Percentiles rank a stretch among this genome's conserved stretches.
Evolutionary conservation across 1,140 invertebrate genomes (phyloP).

Genomic region (Cherax quadricarinatus): DNA sequence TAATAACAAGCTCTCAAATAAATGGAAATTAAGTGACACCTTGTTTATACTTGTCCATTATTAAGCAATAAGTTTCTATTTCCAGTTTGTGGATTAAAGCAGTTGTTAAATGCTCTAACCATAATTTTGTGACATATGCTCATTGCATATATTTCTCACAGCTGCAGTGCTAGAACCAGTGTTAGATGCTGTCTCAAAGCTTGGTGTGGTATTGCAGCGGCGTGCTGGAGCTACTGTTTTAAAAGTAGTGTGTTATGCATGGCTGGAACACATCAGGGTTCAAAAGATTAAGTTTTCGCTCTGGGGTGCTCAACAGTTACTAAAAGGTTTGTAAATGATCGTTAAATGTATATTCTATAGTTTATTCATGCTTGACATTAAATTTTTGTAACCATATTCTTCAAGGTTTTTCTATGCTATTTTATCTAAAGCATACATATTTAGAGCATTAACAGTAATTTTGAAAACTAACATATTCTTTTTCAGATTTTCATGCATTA

Average conservation of each 20-base stretch:
- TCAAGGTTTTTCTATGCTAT: no score
- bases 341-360: not conserved
- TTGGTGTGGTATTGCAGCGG: conserved; percentile 79
- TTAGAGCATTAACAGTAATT: no score
- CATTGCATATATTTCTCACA: conserved; percentile 74
- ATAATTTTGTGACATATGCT: not conserved
- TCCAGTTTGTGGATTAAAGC: no score
- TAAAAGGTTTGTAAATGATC: conserved; percentile 54
- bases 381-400: no score
- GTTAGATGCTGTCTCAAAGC: conserved; percentile 82
- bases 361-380: not conserved
- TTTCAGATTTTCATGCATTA: conserved; percentile 86
- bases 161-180: conserved; percentile 86
- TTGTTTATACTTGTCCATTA: no score
- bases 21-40: no score
- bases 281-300: conserved; percentile 85
- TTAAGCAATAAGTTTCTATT: no score
- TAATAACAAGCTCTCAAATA: no score
- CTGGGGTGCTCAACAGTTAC: conserved; percentile 70
- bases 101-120: no score
- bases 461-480: conserved; percentile 12
- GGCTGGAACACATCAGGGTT: conserved; percentile 89
- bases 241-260: conserved; percentile 88
- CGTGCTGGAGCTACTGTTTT: conserved; percentile 86
- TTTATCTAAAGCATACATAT: no score